Base-by-base conservation (phyloP, 2,113 vertebrate species). In the Sula dactylatra region DNA sequence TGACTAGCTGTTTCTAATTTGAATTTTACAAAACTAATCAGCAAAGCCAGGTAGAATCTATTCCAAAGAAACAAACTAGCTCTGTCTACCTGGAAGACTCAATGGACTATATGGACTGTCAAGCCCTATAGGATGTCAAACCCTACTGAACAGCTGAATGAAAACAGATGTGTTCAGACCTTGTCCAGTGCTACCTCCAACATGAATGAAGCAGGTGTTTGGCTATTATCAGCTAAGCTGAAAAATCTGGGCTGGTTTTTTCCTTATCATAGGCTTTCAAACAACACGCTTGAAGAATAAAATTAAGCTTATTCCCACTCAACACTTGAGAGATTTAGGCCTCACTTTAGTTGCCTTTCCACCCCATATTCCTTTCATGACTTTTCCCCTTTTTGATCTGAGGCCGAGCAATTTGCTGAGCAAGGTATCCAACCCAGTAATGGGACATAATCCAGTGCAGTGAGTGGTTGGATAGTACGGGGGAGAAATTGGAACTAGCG, bases 121-220 rank as follows among this genome's bases (percentile, higher is more conserved):
- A 95, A 58, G 73, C n/a, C 62, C 82, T 70, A 70, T 90, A 94
- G 77, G 91, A 89, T 22, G 72, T 97, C 93, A 95, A 89, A 91
- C 36, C 81, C 69, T 76, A 42, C 56, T 2, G 69, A 92, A 56
- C 9, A 36, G 82, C 88, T 95, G 88, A 97, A 76, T 38, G 73
- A 16, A 97, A 97, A 59, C 95, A 97, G 93, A 89, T 95, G 95
- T 94, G 73, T 19, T 10, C 77, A 89, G 73, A 14, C 29, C 88
- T 66, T 27, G 47, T 32, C 78, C 77, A 73, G 70, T 4, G 25
- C 73, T 72, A 21, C 86, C 77, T 94, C 82, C 73, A 34, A 5
- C 4, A 4, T 6, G 45, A 77, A 54, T 4, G n/a, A 27, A 91
- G 89, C 95, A 97, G 96, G 94, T 97, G 95, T 16, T 88, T 58